Evolutionary conservation across 1,140 invertebrate genomes (phyloP).

Genomic region (Saccostrea glomerata): DNA sequence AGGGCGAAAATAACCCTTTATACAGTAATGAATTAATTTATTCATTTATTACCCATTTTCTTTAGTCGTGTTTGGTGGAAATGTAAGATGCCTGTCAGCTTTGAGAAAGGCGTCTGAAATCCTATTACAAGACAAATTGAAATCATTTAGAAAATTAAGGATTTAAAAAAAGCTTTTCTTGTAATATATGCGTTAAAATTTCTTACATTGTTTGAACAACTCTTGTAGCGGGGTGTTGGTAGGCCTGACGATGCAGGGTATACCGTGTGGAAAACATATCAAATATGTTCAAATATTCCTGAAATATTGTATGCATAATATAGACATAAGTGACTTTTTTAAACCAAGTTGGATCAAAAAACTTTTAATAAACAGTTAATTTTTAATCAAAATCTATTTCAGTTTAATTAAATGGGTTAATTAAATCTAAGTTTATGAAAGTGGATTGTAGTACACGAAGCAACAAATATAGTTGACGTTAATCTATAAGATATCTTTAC

Average conservation of each 20-base stretch:
- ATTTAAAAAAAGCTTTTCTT: not conserved
- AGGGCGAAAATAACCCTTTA: no score
- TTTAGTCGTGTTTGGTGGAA: not conserved
- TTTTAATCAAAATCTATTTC: no score
- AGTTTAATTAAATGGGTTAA: no score
- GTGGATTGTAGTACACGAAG: no score
- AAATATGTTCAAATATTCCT: conserved; percentile 29
- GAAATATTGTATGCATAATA: not conserved
- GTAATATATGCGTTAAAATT: not conserved
- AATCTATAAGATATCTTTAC: no score
- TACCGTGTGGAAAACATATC: conserved; percentile 24
- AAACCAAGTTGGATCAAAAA: not conserved
- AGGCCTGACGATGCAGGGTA: not conserved
- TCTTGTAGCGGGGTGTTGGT: not conserved
- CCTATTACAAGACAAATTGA: not conserved
- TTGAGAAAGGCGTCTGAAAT: not conserved
- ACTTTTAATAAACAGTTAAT: no score
- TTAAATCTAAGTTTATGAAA: no score
- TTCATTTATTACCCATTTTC: not conserved
- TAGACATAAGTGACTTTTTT: not conserved
- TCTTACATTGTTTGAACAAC: not conserved
- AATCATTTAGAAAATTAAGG: no score
- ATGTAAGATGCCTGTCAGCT: not conserved
- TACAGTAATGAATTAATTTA: no score
- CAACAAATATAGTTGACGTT: no score